A percentile compares a stretch with the other conserved stretches of the same genome.
Evolutionary conservation across 2,797 vertebrate species (phyloP).

Genomic region (Geotrypetes seraphini): DNA sequence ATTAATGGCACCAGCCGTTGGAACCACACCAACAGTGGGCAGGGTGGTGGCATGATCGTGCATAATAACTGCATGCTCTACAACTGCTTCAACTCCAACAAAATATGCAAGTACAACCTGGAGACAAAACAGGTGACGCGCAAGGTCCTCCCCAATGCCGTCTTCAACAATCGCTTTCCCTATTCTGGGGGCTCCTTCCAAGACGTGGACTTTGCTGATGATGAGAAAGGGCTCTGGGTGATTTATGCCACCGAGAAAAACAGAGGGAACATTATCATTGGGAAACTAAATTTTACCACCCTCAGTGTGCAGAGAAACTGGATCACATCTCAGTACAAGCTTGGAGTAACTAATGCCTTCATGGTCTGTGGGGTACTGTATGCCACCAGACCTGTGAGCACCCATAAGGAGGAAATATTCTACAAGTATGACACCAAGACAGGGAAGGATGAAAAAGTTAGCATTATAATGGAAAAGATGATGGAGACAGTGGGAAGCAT

Average conservation of each 20-base stretch:
- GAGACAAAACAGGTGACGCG: background rate
- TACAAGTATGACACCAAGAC: conserved; percentile 57
- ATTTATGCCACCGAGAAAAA: conserved; percentile 50
- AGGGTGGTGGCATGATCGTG: conserved; percentile 6
- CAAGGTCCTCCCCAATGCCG: conserved; percentile 17
- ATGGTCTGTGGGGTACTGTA: conserved; percentile 15
- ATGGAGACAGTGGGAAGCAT: conserved; percentile 49
- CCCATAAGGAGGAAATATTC: conserved; percentile 16
- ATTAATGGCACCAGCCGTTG: background rate
- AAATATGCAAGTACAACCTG: conserved; percentile 3
- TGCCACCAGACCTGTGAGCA: background rate
- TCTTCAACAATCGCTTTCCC: conserved; percentile 43
- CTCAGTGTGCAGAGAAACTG: conserved; percentile 7
- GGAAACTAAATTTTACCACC: conserved; percentile 24
- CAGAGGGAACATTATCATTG: conserved; percentile 49
- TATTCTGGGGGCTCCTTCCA: conserved; percentile 45
- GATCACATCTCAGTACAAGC: conserved; percentile 4
- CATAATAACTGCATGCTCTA: conserved; percentile 10
- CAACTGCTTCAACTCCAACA: conserved; percentile 11
- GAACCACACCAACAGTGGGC: conserved; percentile 6
- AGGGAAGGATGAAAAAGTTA: conserved; percentile 28
- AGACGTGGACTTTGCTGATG: conserved; percentile 12
- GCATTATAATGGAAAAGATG: conserved; percentile 42
- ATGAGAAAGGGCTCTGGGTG: conserved; percentile 51
- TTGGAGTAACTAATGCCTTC: background rate